These are phyloP conservation scores for Karalla daura DNA, from an alignment of 2,797 vertebrate species.

Conservation along the genomic window DNA sequence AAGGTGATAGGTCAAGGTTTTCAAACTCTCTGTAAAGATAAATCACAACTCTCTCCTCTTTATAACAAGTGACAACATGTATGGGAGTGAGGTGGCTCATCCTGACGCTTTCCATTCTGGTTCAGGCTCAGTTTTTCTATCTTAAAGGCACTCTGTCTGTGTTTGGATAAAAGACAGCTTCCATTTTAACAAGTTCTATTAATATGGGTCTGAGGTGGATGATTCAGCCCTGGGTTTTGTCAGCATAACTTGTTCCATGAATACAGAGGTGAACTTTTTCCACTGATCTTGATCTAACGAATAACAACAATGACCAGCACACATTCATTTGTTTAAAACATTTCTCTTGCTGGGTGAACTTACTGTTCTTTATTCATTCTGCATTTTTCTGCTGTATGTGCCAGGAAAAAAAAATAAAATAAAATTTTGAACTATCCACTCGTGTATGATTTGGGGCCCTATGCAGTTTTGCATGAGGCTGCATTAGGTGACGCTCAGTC, in stretches of 20 bases:
- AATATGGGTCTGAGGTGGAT: constrained; percentile 71
- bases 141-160: constrained; percentile 62
- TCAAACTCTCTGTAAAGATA: constrained; percentile 37
- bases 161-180: constrained; percentile 69
- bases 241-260: constrained; percentile 63
- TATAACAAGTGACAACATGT: constrained; percentile 52
- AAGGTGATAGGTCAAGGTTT: constrained; percentile 14
- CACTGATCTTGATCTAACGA: constrained; percentile 58
- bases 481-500: constrained; percentile 52
- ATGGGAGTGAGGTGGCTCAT: constrained; percentile 55
- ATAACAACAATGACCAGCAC: constrained; percentile 48
- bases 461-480: constrained; percentile 46
- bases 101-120: constrained; percentile 60
- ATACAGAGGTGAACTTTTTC: constrained; percentile 72
- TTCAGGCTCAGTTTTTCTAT: constrained; percentile 55
- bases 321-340: constrained; percentile 54
- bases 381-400: constrained; percentile 10
- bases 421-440: constrained; percentile 34
- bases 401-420: constrained; percentile 60
- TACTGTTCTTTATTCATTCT: constrained; percentile 28
- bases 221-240: constrained; percentile 78
- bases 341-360: constrained; percentile 39
- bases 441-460: constrained; percentile 40
- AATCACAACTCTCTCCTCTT: constrained; percentile 30
- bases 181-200: constrained; percentile 80